Evolutionary conservation across 2,113 vertebrate genomes (phyloP).

Genomic region (Phylloscopus whistleri): DNA sequence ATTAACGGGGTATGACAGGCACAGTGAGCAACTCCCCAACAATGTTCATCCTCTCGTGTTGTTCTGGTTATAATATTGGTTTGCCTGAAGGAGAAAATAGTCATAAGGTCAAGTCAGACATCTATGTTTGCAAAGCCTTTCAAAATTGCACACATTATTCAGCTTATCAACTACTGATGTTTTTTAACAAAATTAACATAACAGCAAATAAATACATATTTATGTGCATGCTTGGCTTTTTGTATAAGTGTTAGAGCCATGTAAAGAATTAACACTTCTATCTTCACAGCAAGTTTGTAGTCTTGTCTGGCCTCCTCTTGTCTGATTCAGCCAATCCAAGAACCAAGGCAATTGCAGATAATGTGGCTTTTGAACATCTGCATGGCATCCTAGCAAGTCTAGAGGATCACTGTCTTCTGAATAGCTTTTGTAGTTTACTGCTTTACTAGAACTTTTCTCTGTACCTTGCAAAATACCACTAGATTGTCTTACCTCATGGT

Average conservation of each 20-base stretch:
- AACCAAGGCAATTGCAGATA: neutral
- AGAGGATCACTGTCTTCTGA: neutral
- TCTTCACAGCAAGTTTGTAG: neutral
- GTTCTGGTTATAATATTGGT: slow-evolving; percentile 54
- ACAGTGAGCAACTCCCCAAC: slow-evolving; percentile 78
- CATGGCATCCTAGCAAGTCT: neutral
- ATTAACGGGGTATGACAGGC: slow-evolving; percentile 84
- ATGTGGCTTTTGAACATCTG: neutral
- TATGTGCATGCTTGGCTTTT: neutral
- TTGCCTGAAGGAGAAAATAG: slow-evolving; percentile 46
- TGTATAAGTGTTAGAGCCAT: neutral
- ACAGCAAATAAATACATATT: neutral
- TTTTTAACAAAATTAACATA: slow-evolving; percentile 21
- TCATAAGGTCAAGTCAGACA: slow-evolving; percentile 38
- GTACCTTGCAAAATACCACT: neutral
- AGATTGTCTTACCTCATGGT: neutral
- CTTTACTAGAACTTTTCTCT: neutral
- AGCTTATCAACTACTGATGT: neutral
- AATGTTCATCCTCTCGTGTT: slow-evolving; percentile 57
- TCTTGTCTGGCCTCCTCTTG: neutral
- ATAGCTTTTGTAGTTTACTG: neutral
- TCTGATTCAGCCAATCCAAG: neutral
- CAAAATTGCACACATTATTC: slow-evolving; percentile 11
- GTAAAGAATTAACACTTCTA: neutral
- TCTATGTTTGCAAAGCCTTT: slow-evolving; percentile 40